These are phyloP conservation scores for Rhabdornis inornatus DNA, from an alignment of 2,113 vertebrate genomes.

Conservation along the genomic window DNA sequence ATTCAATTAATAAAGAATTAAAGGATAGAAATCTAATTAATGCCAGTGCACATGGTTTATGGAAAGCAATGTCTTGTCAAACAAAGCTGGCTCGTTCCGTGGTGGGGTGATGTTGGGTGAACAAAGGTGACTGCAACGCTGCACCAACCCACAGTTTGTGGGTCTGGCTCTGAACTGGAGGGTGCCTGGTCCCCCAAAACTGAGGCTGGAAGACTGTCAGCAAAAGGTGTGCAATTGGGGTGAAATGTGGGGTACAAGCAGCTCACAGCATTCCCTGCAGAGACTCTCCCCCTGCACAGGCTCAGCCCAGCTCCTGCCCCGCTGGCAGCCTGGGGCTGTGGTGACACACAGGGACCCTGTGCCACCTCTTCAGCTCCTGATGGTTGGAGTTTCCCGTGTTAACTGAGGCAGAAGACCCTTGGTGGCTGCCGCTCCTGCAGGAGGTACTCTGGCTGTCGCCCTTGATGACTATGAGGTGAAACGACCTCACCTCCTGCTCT, in stretches of 20 bases:
- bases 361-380: neutral
- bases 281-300: neutral
- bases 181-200: neutral
- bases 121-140: accelerated
- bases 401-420: neutral
- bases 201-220: neutral
- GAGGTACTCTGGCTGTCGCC: neutral
- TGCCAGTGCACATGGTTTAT: neutral
- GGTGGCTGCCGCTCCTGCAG: neutral
- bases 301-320: neutral
- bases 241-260: neutral
- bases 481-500: neutral
- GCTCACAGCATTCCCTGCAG: neutral
- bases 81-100: accelerated
- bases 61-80: neutral
- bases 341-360: neutral
- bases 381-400: accelerated
- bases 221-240: accelerated
- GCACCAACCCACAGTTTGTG: accelerated
- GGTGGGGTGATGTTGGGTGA: neutral
- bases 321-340: neutral
- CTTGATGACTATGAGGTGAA: neutral
- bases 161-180: neutral
- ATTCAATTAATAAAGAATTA: slow-evolving; percentile 62
- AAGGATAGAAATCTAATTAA: slow-evolving; percentile 46